These are phyloP conservation scores for Temnopleurus reevesii DNA, from an alignment of 53 echinoderm and acorn worm genomes.

Conservation along the genomic window DNA sequence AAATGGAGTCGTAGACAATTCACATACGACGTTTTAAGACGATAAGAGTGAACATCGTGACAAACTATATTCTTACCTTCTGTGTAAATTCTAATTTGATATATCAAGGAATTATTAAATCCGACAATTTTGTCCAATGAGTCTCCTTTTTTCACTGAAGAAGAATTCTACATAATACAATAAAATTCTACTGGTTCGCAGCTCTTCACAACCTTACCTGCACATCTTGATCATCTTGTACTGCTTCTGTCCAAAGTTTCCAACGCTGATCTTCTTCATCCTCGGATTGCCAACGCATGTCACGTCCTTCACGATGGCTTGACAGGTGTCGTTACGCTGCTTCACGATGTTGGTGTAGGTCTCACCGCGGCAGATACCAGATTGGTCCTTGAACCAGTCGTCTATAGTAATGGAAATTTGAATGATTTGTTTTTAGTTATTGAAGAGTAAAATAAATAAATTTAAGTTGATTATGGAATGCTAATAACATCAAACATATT, in stretches of 20 bases:
- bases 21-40: too few relatives aligned
- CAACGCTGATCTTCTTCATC: constrained; percentile 73
- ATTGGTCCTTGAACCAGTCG: constrained; percentile 93
- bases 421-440: too few relatives aligned
- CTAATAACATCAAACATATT: too few relatives aligned
- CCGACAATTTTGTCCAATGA: too few relatives aligned
- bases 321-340: constrained; percentile 84
- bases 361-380: constrained; percentile 83
- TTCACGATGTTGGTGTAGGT: constrained; percentile 89
- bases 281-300: constrained; percentile 84
- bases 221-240: constrained; percentile 86
- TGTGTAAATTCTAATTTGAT: too few relatives aligned
- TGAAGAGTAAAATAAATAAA: too few relatives aligned
- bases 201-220: constrained; percentile 66
- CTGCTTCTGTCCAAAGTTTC: constrained; percentile 76
- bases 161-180: background rate
- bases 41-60: too few relatives aligned
- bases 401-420: constrained; percentile 41
- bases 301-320: constrained; percentile 85
- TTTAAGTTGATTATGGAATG: too few relatives aligned
- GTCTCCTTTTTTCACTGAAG: too few relatives aligned
- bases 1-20: too few relatives aligned
- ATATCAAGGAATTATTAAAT: too few relatives aligned
- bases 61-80: too few relatives aligned
- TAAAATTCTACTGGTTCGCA: background rate